Conservation (phyloP, 2,113 vertebrate genomes). For the Lucifuga dentata region DNA sequence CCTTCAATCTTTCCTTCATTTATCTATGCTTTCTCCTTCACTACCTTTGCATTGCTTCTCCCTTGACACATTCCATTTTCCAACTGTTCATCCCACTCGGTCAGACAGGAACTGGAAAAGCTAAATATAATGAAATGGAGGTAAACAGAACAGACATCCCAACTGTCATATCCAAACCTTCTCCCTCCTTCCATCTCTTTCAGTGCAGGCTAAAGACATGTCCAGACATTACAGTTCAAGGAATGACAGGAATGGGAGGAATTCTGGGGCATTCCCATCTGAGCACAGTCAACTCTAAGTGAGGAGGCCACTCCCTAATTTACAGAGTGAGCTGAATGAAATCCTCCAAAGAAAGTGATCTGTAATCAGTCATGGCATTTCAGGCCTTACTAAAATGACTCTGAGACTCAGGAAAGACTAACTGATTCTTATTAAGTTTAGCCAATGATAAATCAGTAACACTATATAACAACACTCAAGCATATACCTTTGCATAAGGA, state of each 20-base stretch:
- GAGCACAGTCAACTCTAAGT: slow-evolving; percentile 42
- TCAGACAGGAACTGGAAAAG: too few relatives aligned
- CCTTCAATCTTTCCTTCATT: slow-evolving; percentile 30
- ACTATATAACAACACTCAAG: too few relatives aligned
- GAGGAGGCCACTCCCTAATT: slow-evolving; percentile 64
- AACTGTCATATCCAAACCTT: background rate
- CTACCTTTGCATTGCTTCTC: slow-evolving; percentile 5
- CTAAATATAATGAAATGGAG: too few relatives aligned
- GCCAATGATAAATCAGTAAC: too few relatives aligned
- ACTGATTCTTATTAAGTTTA: background rate
- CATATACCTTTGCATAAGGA: background rate
- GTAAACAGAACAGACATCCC: background rate
- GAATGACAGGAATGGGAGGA: slow-evolving; percentile 82
- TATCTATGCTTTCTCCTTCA: slow-evolving; percentile 21
- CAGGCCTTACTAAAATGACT: background rate
- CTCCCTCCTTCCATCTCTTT: slow-evolving; percentile 1
- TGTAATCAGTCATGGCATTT: slow-evolving; percentile 11
- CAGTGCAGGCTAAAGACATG: slow-evolving; percentile 68
- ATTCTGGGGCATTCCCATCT: slow-evolving; percentile 83
- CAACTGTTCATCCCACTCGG: too few relatives aligned
- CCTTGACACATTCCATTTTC: too few relatives aligned
- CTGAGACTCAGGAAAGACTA: too few relatives aligned
- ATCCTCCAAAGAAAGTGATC: slow-evolving; percentile 8
- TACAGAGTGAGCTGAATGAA: slow-evolving; percentile 24
- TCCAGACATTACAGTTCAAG: slow-evolving; percentile 75